These are phyloP conservation scores for Acrocera orbiculus DNA, from an alignment of 2,888 invertebrate species.

Conservation along the genomic window DNA sequence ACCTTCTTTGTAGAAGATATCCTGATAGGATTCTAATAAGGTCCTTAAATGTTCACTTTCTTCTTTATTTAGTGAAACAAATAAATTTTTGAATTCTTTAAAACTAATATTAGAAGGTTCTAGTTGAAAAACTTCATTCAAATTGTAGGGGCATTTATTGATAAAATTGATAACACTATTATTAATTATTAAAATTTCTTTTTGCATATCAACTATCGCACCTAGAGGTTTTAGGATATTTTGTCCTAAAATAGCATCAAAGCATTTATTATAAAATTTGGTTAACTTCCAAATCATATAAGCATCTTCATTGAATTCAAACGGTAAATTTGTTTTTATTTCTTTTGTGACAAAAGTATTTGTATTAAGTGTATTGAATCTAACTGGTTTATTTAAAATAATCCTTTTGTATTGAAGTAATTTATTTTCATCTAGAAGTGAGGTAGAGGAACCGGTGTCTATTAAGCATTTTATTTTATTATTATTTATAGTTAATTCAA, in stretches of 20 bases:
- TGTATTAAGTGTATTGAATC: neutral
- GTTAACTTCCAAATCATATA: neutral
- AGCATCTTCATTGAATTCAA: neutral
- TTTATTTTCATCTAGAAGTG: constrained; percentile 8
- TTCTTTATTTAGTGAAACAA: too few relatives aligned
- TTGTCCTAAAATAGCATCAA: neutral
- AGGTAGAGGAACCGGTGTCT: constrained; percentile 10
- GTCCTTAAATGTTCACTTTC: too few relatives aligned
- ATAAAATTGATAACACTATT: neutral
- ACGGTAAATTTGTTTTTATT: neutral
- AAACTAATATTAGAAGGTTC: too few relatives aligned
- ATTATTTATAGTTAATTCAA: constrained; percentile 9
- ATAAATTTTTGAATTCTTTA: too few relatives aligned
- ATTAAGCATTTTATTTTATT: constrained; percentile 7
- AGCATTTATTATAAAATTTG: neutral
- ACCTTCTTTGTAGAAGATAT: too few relatives aligned
- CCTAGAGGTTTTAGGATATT: neutral
- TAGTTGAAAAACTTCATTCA: too few relatives aligned
- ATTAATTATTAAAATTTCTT: neutral
- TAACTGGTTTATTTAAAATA: constrained; percentile 2
- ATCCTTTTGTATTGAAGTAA: constrained; percentile 8
- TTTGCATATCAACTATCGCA: neutral
- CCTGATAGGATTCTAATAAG: too few relatives aligned
- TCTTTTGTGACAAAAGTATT: neutral
- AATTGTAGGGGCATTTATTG: too few relatives aligned